These are phyloP conservation scores for Mus minutoides DNA, from an alignment of 2,797 vertebrate species.

Conservation along the genomic window DNA sequence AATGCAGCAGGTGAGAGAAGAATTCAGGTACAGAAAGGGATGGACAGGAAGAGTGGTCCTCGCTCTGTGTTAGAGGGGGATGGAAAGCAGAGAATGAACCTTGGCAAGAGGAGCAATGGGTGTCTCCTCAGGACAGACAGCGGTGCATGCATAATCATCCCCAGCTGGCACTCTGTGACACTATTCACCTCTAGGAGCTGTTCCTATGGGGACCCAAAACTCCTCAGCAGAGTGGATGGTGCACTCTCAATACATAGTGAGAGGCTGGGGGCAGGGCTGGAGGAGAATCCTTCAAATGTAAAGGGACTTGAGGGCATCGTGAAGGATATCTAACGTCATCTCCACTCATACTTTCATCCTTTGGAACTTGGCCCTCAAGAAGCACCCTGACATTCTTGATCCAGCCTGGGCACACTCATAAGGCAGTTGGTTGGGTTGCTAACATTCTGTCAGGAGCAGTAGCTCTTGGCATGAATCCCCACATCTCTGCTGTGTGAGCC, in stretches of 20 bases:
- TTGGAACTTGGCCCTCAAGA: too few relatives aligned
- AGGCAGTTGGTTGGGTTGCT: neutral
- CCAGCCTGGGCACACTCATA: neutral
- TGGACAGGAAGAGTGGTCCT: neutral
- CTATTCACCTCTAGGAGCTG: neutral
- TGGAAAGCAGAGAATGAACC: neutral
- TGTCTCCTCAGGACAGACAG: neutral
- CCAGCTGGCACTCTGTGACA: neutral
- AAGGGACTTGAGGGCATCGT: neutral
- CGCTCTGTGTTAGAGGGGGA: fast-evolving
- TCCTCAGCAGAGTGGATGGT: too few relatives aligned
- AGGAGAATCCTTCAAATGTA: neutral
- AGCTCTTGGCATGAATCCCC: fast-evolving
- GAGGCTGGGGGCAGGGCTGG: neutral
- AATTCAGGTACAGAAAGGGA: fast-evolving
- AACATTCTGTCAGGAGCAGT: neutral
- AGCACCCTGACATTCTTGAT: neutral
- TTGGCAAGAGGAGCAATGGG: neutral
- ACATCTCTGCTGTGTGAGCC: fast-evolving
- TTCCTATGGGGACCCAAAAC: neutral
- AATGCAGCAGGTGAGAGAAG: fast-evolving
- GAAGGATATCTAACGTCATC: fast-evolving
- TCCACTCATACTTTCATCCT: neutral
- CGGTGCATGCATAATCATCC: too few relatives aligned
- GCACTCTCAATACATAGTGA: fast-evolving